Evolutionary conservation across 2,888 invertebrate genomes (phyloP).

Genomic region (Metacarcinus magister): DNA sequence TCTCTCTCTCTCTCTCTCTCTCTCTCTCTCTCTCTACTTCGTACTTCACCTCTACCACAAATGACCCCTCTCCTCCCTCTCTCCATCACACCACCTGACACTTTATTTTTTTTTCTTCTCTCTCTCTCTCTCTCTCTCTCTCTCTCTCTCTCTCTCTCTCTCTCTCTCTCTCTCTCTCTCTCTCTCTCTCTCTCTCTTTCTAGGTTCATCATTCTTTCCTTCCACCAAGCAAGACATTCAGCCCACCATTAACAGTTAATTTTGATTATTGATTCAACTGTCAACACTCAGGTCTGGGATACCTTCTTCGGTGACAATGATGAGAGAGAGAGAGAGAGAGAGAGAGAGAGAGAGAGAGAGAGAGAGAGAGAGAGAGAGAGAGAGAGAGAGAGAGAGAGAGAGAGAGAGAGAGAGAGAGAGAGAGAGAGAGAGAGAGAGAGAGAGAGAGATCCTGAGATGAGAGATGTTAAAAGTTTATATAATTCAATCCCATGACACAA

Average conservation of each 20-base stretch:
- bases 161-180: not conserved
- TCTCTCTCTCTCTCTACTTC: slow-evolving; percentile 55
- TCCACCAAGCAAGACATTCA: not conserved
- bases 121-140: too few species aligned
- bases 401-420: slow-evolving; percentile 2
- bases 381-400: slow-evolving; percentile 2
- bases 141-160: too few species aligned
- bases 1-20: too few species aligned
- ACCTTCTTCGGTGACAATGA: too few species aligned
- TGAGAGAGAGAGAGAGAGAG: not conserved
- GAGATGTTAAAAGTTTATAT: slow-evolving; percentile 1
- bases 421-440: not conserved
- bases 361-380: slow-evolving; percentile 2
- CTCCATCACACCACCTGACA: not conserved
- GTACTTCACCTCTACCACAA: not conserved
- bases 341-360: slow-evolving; percentile 2
- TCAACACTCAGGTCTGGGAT: too few species aligned
- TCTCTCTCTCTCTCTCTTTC: too few species aligned
- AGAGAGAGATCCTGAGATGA: too few species aligned
- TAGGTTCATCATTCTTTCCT: too few species aligned
- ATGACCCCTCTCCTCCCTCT: not conserved
- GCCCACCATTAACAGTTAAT: not conserved
- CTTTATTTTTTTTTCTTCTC: too few species aligned
- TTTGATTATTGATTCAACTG: not conserved
- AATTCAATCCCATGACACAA: not conserved